Conservation (phyloP, 1,140 invertebrate species). For the Brachionus manjavacas region DNA sequence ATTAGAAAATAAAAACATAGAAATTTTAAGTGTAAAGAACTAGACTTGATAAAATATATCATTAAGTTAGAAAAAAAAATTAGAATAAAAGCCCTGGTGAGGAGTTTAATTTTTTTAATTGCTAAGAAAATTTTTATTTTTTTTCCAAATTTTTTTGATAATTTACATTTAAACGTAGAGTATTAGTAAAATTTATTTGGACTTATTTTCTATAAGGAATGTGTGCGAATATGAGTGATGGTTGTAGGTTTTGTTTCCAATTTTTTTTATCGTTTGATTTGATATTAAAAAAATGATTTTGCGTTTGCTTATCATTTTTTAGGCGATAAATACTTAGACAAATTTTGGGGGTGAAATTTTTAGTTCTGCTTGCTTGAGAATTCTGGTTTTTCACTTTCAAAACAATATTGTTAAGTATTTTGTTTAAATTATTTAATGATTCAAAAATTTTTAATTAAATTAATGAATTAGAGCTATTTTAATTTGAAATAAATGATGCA, state of each 20-base stretch:
- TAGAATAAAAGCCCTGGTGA: not conserved
- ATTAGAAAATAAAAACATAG: not conserved
- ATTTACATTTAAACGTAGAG: not conserved
- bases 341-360: not conserved
- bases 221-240: not conserved
- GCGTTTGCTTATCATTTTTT: not conserved
- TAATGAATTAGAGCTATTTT: not conserved
- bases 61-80: constrained; percentile 7
- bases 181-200: not conserved
- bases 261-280: not conserved
- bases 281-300: not conserved
- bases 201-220: not conserved
- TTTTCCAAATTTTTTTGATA: not conserved
- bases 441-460: not conserved
- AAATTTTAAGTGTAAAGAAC: not conserved
- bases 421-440: not conserved
- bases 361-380: not conserved
- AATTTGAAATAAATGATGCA: not conserved
- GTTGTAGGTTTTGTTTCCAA: not conserved
- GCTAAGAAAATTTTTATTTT: not conserved
- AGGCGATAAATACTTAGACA: not conserved
- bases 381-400: not conserved
- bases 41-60: not conserved
- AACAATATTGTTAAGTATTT: not conserved
- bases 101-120: not conserved